These are phyloP conservation scores for Sesamia inferens DNA, from an alignment of 2,888 invertebrate genomes.

Conservation along the genomic window DNA sequence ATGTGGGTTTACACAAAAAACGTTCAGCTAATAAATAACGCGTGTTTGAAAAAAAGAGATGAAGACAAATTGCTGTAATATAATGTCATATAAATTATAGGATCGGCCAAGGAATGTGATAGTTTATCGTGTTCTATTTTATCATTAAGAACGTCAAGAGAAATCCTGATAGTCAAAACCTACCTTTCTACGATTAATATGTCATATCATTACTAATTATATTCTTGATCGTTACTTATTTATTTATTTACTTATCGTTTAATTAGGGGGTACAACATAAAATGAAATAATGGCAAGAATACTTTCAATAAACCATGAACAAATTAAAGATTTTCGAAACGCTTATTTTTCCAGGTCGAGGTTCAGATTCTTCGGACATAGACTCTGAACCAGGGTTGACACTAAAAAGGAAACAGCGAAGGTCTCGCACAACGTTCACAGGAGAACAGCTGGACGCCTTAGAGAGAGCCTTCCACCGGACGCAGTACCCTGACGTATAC, in stretches of 20 bases:
- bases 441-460: slow-evolving; percentile 97
- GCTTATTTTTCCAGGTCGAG: slow-evolving; percentile 76
- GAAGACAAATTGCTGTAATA: slow-evolving; percentile 86
- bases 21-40: slow-evolving; percentile 83
- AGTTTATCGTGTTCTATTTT: slow-evolving; percentile 56
- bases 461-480: slow-evolving; percentile 97
- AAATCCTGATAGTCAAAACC: slow-evolving; percentile 42
- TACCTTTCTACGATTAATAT: not conserved
- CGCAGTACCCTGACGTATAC: slow-evolving; percentile 98
- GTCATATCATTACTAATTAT: not conserved
- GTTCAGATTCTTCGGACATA: slow-evolving; percentile 92
- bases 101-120: slow-evolving; percentile 57
- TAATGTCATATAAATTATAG: slow-evolving; percentile 80
- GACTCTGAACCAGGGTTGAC: slow-evolving; percentile 97
- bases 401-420: slow-evolving; percentile 96
- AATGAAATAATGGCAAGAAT: not conserved
- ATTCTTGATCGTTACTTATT: not conserved
- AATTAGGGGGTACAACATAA: not conserved
- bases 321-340: slow-evolving; percentile 7
- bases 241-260: not conserved
- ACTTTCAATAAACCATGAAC: not conserved
- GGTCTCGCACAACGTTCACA: slow-evolving; percentile 98
- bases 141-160: slow-evolving; percentile 59
- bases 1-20: slow-evolving; percentile 87
- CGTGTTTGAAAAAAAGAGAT: slow-evolving; percentile 83